Evolutionary conservation across 2,113 vertebrate genomes (phyloP), one percentile per base, ranked within the genome.

Genomic region (Crocuta crocuta): DNA sequence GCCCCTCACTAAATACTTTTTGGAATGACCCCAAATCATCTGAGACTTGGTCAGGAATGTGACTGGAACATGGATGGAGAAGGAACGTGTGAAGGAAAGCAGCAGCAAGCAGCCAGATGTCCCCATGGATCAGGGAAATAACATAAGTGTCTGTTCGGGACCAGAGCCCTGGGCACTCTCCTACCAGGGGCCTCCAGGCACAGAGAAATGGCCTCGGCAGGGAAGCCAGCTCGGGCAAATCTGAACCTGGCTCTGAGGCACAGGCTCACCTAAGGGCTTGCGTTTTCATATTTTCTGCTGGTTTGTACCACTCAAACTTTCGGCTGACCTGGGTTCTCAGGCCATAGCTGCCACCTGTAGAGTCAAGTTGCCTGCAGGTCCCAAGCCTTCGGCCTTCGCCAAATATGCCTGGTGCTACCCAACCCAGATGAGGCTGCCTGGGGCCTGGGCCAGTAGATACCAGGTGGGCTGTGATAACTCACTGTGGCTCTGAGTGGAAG

Each of bases 401-500:
- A 6, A 39, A 21, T 35, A 33, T 82, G 50, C 21, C 83, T 58
- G 23, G 71, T 28, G 70, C 95, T 43, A 8, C 55, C 23, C 39
- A 24, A 58, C 12, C 26, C 70, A 92, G 10, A n/a, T 6, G 19
- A 50, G 63, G 58, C 10, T 31, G 39, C 63, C 74, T 33, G n/a
- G 66, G 53, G 24, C 39, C 66, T 10, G 39, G 16, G 5, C n/a
- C 65, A 53, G 78, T 70, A 39, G 9, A n/a, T 39, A 63, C n/a
- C 83, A 45, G 11, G n/a, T 6, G 7, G 23, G 33, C 65, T 83
- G 12, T 10, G 39, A 35, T 2, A 31, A 98, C 98, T 97, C 91
- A 98, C 97, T 58, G 85, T 6, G 93, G 39, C 24, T 97, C 91
- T 21, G 4, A 31, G 17, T 10, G 33, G 63, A 48, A 87, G 66